These are phyloP conservation scores for Anguilla pacifica DNA, from an alignment of 2,797 vertebrate genomes.

Conservation along the genomic window DNA sequence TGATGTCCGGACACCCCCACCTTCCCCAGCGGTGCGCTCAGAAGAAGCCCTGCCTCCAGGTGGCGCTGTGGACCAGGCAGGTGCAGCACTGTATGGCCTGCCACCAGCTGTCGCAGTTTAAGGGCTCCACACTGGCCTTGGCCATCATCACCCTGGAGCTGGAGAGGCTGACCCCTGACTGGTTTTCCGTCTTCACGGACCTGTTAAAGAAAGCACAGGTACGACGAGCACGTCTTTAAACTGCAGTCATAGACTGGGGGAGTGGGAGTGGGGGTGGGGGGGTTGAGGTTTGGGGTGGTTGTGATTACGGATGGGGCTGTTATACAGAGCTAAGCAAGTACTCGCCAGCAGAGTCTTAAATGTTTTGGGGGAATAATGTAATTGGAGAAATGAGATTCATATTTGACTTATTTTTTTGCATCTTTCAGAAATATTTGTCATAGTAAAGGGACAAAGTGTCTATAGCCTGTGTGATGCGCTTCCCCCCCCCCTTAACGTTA, in stretches of 20 bases:
- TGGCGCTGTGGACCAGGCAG: conserved; percentile 90
- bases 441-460: too few relatives aligned
- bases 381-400: too few relatives aligned
- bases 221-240: conserved; percentile 51
- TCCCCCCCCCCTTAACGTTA: too few relatives aligned
- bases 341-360: too few relatives aligned
- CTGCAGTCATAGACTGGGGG: background rate
- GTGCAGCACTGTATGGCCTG: conserved; percentile 97
- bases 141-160: conserved; percentile 98
- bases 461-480: too few relatives aligned
- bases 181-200: conserved; percentile 82
- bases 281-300: background rate
- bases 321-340: background rate
- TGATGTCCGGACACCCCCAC: conserved; percentile 77
- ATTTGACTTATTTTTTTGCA: too few relatives aligned
- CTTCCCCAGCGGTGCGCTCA: conserved; percentile 76
- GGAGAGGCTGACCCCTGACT: conserved; percentile 84
- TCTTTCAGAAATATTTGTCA: too few relatives aligned
- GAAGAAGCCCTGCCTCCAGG: conserved; percentile 91
- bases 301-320: background rate
- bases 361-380: too few relatives aligned
- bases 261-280: background rate
- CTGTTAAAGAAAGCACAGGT: conserved; percentile 94
- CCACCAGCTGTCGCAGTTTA: conserved; percentile 98
- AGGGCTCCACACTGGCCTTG: conserved; percentile 93